A percentile compares a stretch with the other conserved stretches of the same genome.
Conservation (phyloP, 2,888 invertebrate species). For the Tetrapedia diversipes region DNA sequence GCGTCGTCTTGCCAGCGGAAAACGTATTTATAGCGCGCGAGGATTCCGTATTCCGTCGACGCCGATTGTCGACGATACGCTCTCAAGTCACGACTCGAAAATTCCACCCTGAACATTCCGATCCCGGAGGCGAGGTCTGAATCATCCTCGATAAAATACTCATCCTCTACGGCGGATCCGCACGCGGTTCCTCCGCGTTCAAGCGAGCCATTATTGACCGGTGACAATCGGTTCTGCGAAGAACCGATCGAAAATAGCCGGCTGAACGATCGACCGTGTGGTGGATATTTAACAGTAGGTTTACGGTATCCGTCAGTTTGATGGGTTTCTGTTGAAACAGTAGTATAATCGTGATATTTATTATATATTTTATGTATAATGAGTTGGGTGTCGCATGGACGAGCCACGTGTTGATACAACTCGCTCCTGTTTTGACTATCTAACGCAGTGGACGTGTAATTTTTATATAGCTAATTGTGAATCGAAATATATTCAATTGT, state of each 20-base stretch:
- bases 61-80: constrained; percentile 63
- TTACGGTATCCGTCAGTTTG: too few species aligned
- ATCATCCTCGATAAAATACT: constrained; percentile 60
- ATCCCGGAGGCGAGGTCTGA: constrained; percentile 53
- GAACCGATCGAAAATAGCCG: constrained; percentile 20
- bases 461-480: too few species aligned
- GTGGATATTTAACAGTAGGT: too few species aligned
- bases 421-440: too few species aligned
- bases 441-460: too few species aligned
- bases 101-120: constrained; percentile 63
- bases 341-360: too few species aligned
- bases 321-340: too few species aligned
- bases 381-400: too few species aligned
- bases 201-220: constrained; percentile 41
- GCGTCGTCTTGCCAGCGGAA: constrained; percentile 56
- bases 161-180: constrained; percentile 29
- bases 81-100: constrained; percentile 66
- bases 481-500: too few species aligned
- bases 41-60: constrained; percentile 68
- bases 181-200: not conserved
- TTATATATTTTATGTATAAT: too few species aligned
- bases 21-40: constrained; percentile 65
- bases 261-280: not conserved
- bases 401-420: too few species aligned
- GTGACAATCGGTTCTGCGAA: constrained; percentile 44